phyloP scores from a whole-genome alignment of 2,113 vertebrate species.

The Pteropus alecto region DNA sequence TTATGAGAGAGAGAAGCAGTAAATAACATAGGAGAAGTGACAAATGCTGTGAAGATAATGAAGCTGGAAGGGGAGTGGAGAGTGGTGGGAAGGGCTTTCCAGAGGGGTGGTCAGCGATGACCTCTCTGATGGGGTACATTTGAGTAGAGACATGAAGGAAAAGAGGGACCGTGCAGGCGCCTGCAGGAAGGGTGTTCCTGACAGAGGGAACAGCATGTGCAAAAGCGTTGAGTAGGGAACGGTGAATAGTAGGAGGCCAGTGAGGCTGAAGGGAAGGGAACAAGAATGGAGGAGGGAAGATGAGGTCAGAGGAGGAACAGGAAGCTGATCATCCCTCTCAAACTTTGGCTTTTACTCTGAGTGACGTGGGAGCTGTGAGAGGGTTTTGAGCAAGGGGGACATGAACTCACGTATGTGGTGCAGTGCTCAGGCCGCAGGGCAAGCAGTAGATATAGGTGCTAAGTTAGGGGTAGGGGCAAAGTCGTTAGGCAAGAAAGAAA shows the following conservation, averaged over 20 bases:
- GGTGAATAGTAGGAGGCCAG: background rate
- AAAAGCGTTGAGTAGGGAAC: background rate
- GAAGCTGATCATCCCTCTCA: accelerated
- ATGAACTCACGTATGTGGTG: too few species aligned
- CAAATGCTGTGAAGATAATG: background rate
- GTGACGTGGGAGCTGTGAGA: background rate
- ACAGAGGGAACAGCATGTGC: background rate
- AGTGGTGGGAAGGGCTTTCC: background rate
- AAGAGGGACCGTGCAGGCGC: background rate
- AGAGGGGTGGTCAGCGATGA: background rate
- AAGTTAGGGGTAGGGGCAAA: background rate
- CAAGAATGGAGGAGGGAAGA: background rate
- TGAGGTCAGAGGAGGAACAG: background rate
- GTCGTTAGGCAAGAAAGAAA: background rate
- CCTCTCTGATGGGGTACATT: background rate
- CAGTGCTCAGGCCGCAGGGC: background rate
- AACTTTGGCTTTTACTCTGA: background rate
- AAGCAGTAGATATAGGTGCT: background rate
- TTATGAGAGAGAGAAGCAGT: background rate
- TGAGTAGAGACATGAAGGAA: background rate
- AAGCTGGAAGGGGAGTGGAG: background rate
- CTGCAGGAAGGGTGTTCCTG: background rate
- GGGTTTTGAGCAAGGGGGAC: background rate
- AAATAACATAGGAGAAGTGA: background rate
- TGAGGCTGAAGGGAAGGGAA: background rate